Percentiles rank a stretch among this genome's conserved stretches.
phyloP scores from a whole-genome alignment of 2,888 invertebrate species.

The Endomychus coccineus region DNA sequence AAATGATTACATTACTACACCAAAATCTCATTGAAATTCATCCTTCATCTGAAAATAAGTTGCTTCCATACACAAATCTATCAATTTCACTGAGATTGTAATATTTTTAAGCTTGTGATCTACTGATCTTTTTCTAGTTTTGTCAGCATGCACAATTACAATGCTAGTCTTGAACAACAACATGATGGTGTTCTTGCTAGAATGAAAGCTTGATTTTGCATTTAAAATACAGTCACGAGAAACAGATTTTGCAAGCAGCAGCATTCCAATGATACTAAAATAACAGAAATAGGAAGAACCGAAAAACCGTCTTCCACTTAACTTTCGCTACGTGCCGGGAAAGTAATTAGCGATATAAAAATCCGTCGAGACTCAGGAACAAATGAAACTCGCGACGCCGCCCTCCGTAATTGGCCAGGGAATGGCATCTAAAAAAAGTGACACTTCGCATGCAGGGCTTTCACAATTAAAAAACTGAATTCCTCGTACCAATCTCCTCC shows the following conservation, averaged over 20 bases:
- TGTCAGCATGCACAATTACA: too few species aligned
- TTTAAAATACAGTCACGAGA: not conserved
- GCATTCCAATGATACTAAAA: not conserved
- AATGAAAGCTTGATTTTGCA: too few species aligned
- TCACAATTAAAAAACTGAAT: conserved; percentile 35
- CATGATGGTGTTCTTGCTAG: too few species aligned
- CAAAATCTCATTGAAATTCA: too few species aligned
- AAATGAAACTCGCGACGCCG: conserved; percentile 38
- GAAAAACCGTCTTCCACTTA: conserved; percentile 18
- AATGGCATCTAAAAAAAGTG: conserved; percentile 33
- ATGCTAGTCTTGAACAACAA: too few species aligned
- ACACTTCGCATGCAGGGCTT: conserved; percentile 40
- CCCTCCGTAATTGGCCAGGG: conserved; percentile 34
- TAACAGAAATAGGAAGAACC: conserved; percentile 12
- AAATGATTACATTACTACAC: too few species aligned
- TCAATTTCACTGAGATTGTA: too few species aligned
- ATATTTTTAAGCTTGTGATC: too few species aligned
- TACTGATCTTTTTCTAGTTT: too few species aligned
- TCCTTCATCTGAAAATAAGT: too few species aligned
- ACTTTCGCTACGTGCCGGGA: conserved; percentile 38
- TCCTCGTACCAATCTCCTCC: conserved; percentile 22
- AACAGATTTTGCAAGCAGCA: conserved; percentile 2
- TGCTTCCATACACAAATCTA: too few species aligned
- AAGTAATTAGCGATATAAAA: conserved; percentile 47
- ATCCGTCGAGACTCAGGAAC: conserved; percentile 43